These are phyloP conservation scores for Sciaenops ocellatus DNA, from an alignment of 2,797 vertebrate species.

Conservation along the genomic window DNA sequence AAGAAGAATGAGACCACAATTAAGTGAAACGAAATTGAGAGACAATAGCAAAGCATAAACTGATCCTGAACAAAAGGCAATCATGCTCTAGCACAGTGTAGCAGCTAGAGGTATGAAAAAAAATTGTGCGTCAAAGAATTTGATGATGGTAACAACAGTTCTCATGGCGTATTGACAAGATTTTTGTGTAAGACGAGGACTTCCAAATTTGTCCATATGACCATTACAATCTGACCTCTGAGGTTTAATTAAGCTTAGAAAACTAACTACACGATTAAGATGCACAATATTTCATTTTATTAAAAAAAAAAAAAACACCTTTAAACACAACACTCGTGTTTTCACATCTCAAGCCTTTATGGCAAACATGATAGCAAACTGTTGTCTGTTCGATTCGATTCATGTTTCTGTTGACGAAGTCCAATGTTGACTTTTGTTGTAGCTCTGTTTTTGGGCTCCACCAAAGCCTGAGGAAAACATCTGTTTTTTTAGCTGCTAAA, in stretches of 20 bases:
- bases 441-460: constrained; percentile 5
- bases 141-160: neutral
- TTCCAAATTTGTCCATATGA: neutral
- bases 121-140: neutral
- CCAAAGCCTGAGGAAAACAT: neutral
- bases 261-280: too few relatives aligned
- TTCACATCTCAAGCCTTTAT: neutral
- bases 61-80: constrained; percentile 12
- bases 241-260: too few relatives aligned
- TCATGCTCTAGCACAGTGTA: neutral
- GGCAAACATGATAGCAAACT: neutral
- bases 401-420: too few relatives aligned
- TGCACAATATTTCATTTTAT: too few relatives aligned
- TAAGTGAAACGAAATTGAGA: constrained; percentile 5
- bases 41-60: constrained; percentile 2
- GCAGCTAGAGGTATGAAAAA: neutral
- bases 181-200: neutral
- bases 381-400: neutral
- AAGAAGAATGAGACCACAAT: constrained; percentile 28
- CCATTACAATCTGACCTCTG: too few relatives aligned
- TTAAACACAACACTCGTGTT: neutral
- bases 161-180: neutral
- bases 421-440: neutral
- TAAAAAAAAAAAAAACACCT: too few relatives aligned
- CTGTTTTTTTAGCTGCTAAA: neutral